Percentiles rank a stretch among this genome's conserved stretches.
These are phyloP conservation scores for Drosophila testacea DNA, from an alignment of 2,888 invertebrate species.

Conservation along the genomic window DNA sequence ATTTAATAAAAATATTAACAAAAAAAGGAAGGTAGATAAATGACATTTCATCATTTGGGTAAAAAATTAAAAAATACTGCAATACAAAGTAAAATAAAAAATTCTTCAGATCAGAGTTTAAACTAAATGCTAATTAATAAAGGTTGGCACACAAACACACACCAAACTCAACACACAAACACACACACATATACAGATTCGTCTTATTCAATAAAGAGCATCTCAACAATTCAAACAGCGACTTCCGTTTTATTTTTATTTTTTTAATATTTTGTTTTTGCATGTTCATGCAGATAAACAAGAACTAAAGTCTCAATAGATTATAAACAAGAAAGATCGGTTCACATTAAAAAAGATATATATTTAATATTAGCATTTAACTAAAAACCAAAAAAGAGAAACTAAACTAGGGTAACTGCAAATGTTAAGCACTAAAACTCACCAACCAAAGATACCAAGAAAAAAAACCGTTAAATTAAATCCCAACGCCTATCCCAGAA, in stretches of 20 bases:
- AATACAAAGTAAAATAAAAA: constrained; percentile 38
- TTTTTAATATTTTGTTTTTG: constrained; percentile 30
- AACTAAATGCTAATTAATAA: constrained; percentile 59
- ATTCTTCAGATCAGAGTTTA: constrained; percentile 75
- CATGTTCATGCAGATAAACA: constrained; percentile 49
- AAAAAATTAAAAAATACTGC: constrained; percentile 41
- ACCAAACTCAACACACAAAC: constrained; percentile 20
- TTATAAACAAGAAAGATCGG: constrained; percentile 53
- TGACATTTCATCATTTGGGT: constrained; percentile 48
- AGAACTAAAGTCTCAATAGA: constrained; percentile 52
- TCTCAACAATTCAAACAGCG: constrained; percentile 50
- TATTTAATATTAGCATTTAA: constrained; percentile 75
- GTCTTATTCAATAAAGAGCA: constrained; percentile 66
- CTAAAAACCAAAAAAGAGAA: constrained; percentile 47
- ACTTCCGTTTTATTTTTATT: constrained; percentile 53
- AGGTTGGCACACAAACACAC: constrained; percentile 58
- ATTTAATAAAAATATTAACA: neutral
- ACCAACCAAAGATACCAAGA: constrained; percentile 40
- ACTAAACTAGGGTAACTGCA: constrained; percentile 64
- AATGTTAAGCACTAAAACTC: constrained; percentile 67
- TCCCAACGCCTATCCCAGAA: constrained; percentile 53
- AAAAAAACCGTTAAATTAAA: constrained; percentile 45
- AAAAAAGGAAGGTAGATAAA: constrained; percentile 29
- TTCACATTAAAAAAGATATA: constrained; percentile 61
- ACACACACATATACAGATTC: constrained; percentile 35